Conservation (phyloP, 2,113 vertebrate genomes). For the Pituophis catenifer region DNA sequence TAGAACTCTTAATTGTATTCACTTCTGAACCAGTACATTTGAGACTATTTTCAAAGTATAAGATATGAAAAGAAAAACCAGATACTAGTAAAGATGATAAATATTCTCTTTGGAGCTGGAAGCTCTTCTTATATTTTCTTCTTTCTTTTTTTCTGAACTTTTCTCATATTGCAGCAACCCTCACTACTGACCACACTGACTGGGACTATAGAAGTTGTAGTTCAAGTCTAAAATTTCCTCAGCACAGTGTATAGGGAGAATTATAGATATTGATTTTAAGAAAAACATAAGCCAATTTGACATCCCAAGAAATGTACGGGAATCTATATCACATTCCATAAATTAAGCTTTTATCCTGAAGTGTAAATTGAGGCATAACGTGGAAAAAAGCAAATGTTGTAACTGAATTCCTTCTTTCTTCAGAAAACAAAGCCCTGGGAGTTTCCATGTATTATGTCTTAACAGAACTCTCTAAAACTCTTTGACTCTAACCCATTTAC, state of each 20-base stretch:
- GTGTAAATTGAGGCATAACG: neutral
- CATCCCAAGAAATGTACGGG: neutral
- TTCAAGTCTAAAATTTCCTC: neutral
- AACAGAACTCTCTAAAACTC: neutral
- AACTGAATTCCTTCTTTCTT: neutral
- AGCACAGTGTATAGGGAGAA: neutral
- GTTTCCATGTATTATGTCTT: slow-evolving; percentile 5
- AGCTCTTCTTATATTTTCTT: no score
- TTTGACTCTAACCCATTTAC: slow-evolving; percentile 6
- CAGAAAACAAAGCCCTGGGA: neutral
- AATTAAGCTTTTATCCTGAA: neutral
- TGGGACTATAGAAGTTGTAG: neutral
- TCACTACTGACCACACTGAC: neutral
- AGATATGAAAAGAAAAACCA: neutral
- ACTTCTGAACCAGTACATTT: neutral
- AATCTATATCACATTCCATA: accelerated
- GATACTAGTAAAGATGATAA: neutral
- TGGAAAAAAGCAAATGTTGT: neutral
- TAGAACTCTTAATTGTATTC: neutral
- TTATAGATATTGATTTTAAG: neutral
- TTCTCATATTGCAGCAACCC: neutral
- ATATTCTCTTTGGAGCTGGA: neutral
- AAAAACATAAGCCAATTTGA: neutral
- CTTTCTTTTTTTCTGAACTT: neutral
- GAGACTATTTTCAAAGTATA: neutral